phyloP scores from a whole-genome alignment of 1,140 invertebrate genomes.

The Zaprionus tsacasi region DNA sequence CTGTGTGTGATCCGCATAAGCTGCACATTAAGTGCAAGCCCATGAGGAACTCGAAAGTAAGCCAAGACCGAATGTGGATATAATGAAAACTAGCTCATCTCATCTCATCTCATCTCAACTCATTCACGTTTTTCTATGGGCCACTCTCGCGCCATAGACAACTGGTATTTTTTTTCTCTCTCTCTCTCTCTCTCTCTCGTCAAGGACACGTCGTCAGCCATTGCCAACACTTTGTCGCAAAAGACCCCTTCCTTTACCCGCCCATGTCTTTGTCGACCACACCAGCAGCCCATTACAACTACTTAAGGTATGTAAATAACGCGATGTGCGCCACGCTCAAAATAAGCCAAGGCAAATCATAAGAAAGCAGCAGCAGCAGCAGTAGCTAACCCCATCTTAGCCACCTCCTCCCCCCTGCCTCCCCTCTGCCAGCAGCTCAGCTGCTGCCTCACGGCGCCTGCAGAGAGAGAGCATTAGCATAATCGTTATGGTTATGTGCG shows the following conservation, averaged over 20 bases:
- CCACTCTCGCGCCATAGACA: constrained; percentile 56
- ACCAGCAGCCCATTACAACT: constrained; percentile 72
- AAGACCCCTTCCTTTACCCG: not conserved
- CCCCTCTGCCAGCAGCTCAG: not conserved
- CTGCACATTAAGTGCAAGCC: constrained; percentile 44
- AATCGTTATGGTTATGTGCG: constrained; percentile 81
- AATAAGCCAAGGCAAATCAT: constrained; percentile 80
- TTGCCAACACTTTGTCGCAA: constrained; percentile 73
- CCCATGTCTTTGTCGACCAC: not conserved
- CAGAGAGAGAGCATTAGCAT: constrained; percentile 67
- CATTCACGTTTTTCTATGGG: constrained; percentile 59
- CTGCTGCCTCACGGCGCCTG: not conserved
- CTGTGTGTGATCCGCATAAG: constrained; percentile 37
- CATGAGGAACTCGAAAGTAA: constrained; percentile 37
- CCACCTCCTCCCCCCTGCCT: not conserved
- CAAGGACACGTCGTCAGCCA: constrained; percentile 64
- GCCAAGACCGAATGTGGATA: constrained; percentile 50
- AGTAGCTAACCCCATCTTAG: constrained; percentile 42
- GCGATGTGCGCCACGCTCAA: constrained; percentile 51
- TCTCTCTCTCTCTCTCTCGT: constrained; percentile 9
- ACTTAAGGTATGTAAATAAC: constrained; percentile 81
- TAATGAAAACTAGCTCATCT: constrained; percentile 63
- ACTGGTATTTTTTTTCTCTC: constrained; percentile 42
- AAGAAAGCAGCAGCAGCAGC: constrained; percentile 53
- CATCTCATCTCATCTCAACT: constrained; percentile 26